These are phyloP conservation scores for Jordanella pulchra DNA, from an alignment of 2,797 vertebrate genomes.

Conservation along the genomic window DNA sequence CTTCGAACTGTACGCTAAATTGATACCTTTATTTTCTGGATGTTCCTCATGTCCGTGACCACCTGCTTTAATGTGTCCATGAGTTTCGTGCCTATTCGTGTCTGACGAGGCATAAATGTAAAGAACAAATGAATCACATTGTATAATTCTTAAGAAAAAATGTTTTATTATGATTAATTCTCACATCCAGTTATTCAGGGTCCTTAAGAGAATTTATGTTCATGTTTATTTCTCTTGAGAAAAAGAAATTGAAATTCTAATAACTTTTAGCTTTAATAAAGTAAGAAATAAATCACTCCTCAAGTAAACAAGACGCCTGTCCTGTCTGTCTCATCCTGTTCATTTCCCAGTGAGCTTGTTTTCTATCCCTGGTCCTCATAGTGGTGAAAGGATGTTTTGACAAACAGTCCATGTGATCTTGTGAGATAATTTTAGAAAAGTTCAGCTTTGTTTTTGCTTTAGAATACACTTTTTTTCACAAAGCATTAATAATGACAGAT, in stretches of 20 bases:
- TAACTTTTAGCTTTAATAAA: conserved; percentile 5
- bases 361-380: conserved; percentile 22
- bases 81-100: background rate
- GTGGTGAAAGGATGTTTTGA: conserved; percentile 19
- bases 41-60: conserved; percentile 25
- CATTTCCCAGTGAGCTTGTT: conserved; percentile 14
- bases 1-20: background rate
- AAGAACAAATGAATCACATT: background rate
- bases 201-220: background rate
- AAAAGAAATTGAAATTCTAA: background rate
- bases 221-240: background rate
- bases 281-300: background rate
- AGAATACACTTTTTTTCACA: background rate
- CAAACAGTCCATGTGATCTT: background rate
- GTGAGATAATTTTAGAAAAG: background rate
- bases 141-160: background rate
- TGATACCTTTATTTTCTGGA: conserved; percentile 42
- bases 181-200: background rate
- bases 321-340: background rate
- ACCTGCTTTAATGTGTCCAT: conserved; percentile 13
- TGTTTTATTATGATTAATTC: background rate
- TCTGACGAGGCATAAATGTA: background rate
- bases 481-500: background rate
- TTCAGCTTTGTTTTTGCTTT: background rate
- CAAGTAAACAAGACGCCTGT: conserved; percentile 10